Evolutionary conservation across 2,888 invertebrate species (phyloP).

Genomic region (Lochmaea capreae): DNA sequence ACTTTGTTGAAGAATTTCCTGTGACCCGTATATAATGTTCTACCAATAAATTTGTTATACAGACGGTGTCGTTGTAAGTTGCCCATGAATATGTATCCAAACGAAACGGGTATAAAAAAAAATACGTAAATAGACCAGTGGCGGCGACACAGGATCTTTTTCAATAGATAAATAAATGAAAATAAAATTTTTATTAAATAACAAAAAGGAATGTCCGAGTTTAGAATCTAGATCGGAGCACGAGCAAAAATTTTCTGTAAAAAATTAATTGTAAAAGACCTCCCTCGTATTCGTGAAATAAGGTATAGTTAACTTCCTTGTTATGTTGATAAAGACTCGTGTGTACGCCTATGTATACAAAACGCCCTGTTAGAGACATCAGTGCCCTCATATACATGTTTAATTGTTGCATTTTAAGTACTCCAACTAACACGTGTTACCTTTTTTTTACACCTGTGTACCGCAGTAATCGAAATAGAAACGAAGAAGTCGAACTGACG

Average conservation of each 20-base stretch:
- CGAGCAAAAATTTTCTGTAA: too few species aligned
- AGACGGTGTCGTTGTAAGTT: neutral
- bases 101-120: constrained; percentile 25
- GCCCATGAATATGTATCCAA: constrained; percentile 2
- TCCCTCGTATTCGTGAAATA: too few species aligned
- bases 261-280: too few species aligned
- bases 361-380: neutral
- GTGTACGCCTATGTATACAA: neutral
- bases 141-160: neutral
- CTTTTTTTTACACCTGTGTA: constrained; percentile 22
- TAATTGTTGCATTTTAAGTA: constrained; percentile 16
- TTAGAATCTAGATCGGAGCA: too few species aligned
- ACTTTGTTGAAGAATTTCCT: constrained; percentile 57
- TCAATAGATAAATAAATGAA: neutral
- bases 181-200: too few species aligned
- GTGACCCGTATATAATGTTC: constrained; percentile 47
- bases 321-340: too few species aligned
- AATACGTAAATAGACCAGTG: constrained; percentile 3
- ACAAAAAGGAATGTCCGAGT: too few species aligned
- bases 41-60: constrained; percentile 5
- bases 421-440: constrained; percentile 16
- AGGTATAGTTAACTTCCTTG: too few species aligned
- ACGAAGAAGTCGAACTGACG: neutral
- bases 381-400: constrained; percentile 12
- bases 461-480: neutral